Base-by-base conservation (phyloP, 2,113 vertebrate species). In the Cariama cristata region DNA sequence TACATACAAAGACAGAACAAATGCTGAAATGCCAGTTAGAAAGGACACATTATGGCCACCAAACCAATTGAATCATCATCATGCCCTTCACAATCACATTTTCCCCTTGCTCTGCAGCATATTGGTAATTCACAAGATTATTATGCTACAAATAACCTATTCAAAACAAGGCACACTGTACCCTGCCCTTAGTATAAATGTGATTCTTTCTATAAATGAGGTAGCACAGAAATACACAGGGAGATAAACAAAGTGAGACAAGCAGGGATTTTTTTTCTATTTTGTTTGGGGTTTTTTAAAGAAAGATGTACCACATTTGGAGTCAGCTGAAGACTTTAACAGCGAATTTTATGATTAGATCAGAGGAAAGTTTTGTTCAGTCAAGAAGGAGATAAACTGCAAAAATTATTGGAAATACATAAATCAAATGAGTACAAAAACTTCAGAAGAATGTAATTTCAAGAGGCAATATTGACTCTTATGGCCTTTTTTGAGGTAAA, bases 81-180 rank as follows among this genome's bases (percentile, higher is more conserved):
- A 55, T 86, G 71, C 79, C 64, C 85, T 94, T 93, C 77, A 86
- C 88, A 93, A 93, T 93, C 96, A 83, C 28, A 90, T 97, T 97
- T 97, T 86, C 50, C 62, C 30, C 50, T 90, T 90, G 71, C 58
- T 96, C 74, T 94, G 71, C 71, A 83, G 58, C 35, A 50, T 90
- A 79, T 76, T 94, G 60, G 81, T 96, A 95, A 96, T 90, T 96
- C 85, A 80, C 18, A 73, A 55, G 49, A 90, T 88, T 93, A 96
- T 97, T 93, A 94, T 73, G 53, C 59, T 93, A 67, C 85, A 96
- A 94, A 97, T 95, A 94, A 92, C 81, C 90, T 92, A 86, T 92
- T 94, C 79, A 88, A 86, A 95, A 80, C 68, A 76, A 95, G 94
- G 80, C 45, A 83, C 71, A 76, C 58, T 90, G 35, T 69, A 85